These are phyloP conservation scores for Bergia puertoricense DNA, from an alignment of 92 coral and sea anemone genomes.

Conservation along the genomic window DNA sequence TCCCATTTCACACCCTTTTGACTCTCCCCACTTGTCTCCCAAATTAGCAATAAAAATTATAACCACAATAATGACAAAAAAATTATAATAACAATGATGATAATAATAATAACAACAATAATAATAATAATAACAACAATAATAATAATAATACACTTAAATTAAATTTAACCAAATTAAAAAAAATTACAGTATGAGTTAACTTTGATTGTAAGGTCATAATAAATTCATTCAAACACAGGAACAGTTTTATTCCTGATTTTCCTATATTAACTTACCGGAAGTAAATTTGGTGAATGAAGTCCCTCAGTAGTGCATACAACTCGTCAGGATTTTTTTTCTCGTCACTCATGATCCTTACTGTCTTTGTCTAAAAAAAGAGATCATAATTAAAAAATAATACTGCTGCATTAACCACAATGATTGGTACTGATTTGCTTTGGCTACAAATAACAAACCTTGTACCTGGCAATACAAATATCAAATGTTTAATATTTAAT, in stretches of 20 bases:
- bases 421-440: too few species aligned
- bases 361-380: conserved; percentile 6
- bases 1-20: too few species aligned
- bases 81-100: too few species aligned
- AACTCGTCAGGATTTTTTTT: conserved; percentile 72
- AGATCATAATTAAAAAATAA: background rate
- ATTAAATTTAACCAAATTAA: background rate
- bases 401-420: background rate
- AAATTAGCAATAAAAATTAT: background rate
- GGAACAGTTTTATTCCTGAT: background rate
- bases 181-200: background rate
- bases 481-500: too few species aligned
- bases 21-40: background rate
- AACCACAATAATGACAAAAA: too few species aligned
- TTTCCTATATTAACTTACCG: conserved; percentile 53
- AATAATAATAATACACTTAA: too few species aligned
- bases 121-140: too few species aligned
- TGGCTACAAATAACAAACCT: too few species aligned
- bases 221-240: background rate
- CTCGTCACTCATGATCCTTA: conserved; percentile 8
- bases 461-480: too few species aligned
- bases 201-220: background rate
- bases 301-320: conserved; percentile 89
- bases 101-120: too few species aligned
- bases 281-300: conserved; percentile 85